Evolutionary conservation across 2,113 vertebrate genomes (phyloP).

Genomic region (Rynchops niger): DNA sequence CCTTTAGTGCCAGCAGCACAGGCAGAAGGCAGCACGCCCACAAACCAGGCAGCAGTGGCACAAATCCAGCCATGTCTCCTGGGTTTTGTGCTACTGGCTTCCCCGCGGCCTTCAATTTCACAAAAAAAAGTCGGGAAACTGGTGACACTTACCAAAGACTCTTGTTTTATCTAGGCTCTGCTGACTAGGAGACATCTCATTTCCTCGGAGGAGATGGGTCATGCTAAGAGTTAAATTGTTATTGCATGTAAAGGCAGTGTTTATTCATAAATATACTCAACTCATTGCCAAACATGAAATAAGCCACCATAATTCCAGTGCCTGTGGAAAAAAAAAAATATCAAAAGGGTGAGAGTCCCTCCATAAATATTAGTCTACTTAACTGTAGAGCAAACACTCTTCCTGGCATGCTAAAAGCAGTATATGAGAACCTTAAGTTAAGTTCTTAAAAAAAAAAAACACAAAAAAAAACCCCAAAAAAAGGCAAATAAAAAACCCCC

Average conservation of each 20-base stretch:
- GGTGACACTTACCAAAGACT: not conserved
- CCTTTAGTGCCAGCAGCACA: not conserved
- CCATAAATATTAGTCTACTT: not conserved
- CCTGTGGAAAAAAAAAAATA: no score
- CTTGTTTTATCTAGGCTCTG: not conserved
- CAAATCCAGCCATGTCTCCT: not conserved
- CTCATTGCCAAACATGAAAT: not conserved
- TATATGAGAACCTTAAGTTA: not conserved
- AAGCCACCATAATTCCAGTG: not conserved
- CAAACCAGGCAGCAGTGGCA: not conserved
- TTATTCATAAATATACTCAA: not conserved
- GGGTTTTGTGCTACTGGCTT: not conserved
- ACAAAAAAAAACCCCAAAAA: no score
- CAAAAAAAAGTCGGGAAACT: not conserved
- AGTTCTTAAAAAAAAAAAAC: not conserved
- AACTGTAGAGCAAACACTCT: not conserved
- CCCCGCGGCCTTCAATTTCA: not conserved
- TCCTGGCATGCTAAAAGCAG: not conserved
- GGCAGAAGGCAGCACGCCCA: not conserved
- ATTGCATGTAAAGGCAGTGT: not conserved
- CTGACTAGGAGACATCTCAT: not conserved
- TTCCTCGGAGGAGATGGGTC: not conserved
- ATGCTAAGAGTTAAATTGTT: not conserved
- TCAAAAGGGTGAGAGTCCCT: not conserved
- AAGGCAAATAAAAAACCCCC: no score